phyloP scores from a whole-genome alignment of 2,888 invertebrate genomes.

The Sipha maydis region DNA sequence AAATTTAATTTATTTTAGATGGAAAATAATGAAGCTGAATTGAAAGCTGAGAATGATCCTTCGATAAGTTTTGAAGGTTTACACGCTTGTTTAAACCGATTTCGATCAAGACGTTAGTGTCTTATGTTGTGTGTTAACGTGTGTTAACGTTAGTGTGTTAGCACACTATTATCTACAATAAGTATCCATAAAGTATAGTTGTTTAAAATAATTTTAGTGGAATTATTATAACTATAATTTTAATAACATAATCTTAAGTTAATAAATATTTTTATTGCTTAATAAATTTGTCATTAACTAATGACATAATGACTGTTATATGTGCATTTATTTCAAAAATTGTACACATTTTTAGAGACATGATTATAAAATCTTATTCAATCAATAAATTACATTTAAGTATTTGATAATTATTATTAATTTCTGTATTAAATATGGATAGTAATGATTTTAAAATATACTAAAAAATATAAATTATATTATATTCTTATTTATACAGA shows the following conservation, averaged over 20 bases:
- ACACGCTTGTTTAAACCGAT: slow-evolving; percentile 65
- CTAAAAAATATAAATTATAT: too few relatives aligned
- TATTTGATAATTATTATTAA: too few relatives aligned
- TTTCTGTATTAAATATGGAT: too few relatives aligned
- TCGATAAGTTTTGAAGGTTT: slow-evolving; percentile 76
- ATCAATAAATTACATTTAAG: too few relatives aligned
- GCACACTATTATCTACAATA: not conserved
- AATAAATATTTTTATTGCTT: not conserved
- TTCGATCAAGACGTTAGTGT: slow-evolving; percentile 23
- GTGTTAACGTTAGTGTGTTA: not conserved
- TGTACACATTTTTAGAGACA: not conserved
- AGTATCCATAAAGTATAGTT: not conserved
- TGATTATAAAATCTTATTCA: too few relatives aligned
- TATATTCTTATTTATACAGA: too few relatives aligned
- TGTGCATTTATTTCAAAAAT: not conserved
- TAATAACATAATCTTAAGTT: not conserved
- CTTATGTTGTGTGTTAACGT: too few relatives aligned
- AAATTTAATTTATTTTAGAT: slow-evolving; percentile 39
- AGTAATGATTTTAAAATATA: too few relatives aligned
- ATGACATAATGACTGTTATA: too few relatives aligned
- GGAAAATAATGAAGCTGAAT: slow-evolving; percentile 64
- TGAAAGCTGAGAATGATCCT: slow-evolving; percentile 73
- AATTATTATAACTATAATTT: not conserved
- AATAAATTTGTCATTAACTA: not conserved
- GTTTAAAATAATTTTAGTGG: not conserved